These are phyloP conservation scores for Argya squamiceps DNA, from an alignment of 2,797 vertebrate species.

Conservation along the genomic window DNA sequence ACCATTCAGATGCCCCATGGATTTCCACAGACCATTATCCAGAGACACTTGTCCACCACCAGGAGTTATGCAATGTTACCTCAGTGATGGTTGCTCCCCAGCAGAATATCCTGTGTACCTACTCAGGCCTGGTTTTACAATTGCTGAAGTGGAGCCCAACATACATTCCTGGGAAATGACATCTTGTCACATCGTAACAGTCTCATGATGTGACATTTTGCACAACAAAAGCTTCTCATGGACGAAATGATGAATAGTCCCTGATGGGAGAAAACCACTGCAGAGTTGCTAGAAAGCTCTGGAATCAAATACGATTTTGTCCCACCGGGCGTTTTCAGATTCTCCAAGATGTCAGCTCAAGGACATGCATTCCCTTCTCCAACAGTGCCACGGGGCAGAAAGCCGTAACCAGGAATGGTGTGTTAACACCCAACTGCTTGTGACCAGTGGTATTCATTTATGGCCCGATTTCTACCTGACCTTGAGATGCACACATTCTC, in stretches of 20 bases:
- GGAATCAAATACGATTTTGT: neutral
- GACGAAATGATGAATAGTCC: slow-evolving; percentile 13
- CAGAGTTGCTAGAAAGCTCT: neutral
- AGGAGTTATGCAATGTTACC: neutral
- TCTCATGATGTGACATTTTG: neutral
- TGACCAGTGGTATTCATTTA: neutral
- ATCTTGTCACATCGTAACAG: neutral
- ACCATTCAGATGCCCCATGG: neutral
- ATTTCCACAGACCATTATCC: neutral
- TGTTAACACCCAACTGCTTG: neutral
- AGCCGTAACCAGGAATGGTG: neutral
- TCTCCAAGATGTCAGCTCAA: neutral
- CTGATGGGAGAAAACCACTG: neutral
- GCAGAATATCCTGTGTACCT: neutral
- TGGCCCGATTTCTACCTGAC: neutral
- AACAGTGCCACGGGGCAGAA: neutral
- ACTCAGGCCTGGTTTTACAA: neutral
- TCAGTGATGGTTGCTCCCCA: neutral
- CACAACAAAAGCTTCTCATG: slow-evolving; percentile 12
- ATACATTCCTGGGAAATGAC: neutral
- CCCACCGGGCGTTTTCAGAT: neutral
- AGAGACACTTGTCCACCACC: neutral
- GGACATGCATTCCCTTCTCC: neutral
- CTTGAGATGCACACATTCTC: neutral
- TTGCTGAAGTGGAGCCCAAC: neutral